Base-by-base conservation (phyloP, 2,113 vertebrate genomes). In the Opisthocomus hoazin region DNA sequence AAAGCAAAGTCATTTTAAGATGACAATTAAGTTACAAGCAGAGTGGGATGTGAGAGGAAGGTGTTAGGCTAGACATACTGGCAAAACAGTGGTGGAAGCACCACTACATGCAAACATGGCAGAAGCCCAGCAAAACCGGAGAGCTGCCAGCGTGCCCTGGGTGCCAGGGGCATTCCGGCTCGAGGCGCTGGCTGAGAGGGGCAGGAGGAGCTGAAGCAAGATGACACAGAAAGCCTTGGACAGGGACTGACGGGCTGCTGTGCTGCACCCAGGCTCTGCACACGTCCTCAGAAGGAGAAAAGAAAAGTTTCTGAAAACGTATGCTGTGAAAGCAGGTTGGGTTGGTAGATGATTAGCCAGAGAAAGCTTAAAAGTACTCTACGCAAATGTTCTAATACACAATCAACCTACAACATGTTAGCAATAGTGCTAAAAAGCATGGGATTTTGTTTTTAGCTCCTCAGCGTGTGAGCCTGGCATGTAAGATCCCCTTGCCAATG, bases 351-450 rank as follows among this genome's bases (percentile, higher is more conserved):
- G 26, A 13, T 2, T 26, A 22, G 11, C 61, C 15, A 7, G 29
- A 21, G 46, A 54, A 66, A 9, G 24, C 19, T 34, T 5, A 6
- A 12, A 54, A 41, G 2, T 15, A 19, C 39, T 10, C 29, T 13
- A 3, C 1, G 1, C 26, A 54, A 53, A 27, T 16, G 24, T 10
- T 71, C n/a, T 34, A 10, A 21, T 17, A 26, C 22, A 19, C 14
- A 66, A 50, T 34, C 53, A 66, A 8, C 54, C n/a, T 6, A 7
- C 7, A 57, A 12, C 15, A 16, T 9, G 17, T 13, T 15, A 58
- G 4, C 13, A 66, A 8, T 18, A n/a, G 16, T 4, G 43, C 27
- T 87, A 39, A 74, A n/a, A 61, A 19, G 4, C 0, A 0, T 2
- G 13, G 37, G n/a, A 32, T 74, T 23, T 66, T 19, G 39, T 11